Percentiles rank a stretch among this genome's conserved stretches.
Evolutionary conservation across 1,140 invertebrate species (phyloP).

Genomic region (Eurosta solidaginis): DNA sequence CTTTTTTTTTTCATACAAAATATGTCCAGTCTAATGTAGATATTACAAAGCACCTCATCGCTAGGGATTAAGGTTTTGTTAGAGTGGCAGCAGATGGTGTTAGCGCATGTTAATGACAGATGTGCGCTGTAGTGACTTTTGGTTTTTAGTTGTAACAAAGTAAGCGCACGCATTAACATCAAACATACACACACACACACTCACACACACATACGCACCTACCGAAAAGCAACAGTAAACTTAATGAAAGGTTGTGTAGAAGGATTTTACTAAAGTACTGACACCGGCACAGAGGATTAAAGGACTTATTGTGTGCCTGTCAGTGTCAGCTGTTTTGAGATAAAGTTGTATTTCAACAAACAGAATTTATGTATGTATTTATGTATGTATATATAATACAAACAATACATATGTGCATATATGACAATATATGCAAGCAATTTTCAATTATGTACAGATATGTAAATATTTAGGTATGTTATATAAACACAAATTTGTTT

Average conservation of each 20-base stretch:
- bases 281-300: neutral
- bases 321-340: neutral
- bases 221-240: neutral
- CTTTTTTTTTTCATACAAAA: too few species aligned
- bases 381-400: neutral
- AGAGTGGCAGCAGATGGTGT: neutral
- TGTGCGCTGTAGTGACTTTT: constrained; percentile 8
- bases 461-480: neutral
- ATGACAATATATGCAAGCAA: neutral
- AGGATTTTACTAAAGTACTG: neutral
- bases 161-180: too few species aligned
- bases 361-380: neutral
- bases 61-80: neutral
- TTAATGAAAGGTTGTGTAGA: neutral
- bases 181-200: neutral
- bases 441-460: neutral
- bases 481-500: neutral
- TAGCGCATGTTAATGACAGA: constrained; percentile 9
- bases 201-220: neutral
- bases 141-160: constrained; percentile 19
- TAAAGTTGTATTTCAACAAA: neutral
- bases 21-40: too few species aligned
- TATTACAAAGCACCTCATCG: neutral
- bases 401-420: neutral
- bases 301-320: neutral